Evolutionary conservation across 2,888 invertebrate genomes (phyloP).

Genomic region (Agonum fuliginosum): DNA sequence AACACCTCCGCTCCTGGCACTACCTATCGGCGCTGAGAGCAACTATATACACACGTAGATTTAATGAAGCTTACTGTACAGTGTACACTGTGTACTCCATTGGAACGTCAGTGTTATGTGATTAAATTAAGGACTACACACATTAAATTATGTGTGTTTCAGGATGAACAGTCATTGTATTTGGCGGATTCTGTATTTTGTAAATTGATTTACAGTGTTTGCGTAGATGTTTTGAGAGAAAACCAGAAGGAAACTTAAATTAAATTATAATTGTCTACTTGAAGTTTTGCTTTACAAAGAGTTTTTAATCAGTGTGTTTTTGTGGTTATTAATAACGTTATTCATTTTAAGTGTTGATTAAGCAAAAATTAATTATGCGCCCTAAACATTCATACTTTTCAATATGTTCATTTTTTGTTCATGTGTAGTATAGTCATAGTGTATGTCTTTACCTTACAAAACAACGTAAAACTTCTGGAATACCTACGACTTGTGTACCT

Average conservation of each 20-base stretch:
- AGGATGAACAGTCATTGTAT: slow-evolving; percentile 34
- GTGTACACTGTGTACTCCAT: neutral
- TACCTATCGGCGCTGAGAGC: slow-evolving; percentile 13
- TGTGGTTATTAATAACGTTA: no score
- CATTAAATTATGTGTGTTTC: slow-evolving; percentile 36
- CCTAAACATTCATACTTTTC: no score
- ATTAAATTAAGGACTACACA: slow-evolving; percentile 34
- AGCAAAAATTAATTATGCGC: no score
- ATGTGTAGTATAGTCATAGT: no score
- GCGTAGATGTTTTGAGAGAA: slow-evolving; percentile 6
- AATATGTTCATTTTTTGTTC: no score
- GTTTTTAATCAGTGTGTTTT: no score
- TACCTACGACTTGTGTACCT: no score
- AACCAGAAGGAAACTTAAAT: slow-evolving; percentile 1
- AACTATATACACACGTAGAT: slow-evolving; percentile 22
- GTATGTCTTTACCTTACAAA: no score
- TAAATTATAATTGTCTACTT: no score
- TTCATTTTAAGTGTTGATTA: no score
- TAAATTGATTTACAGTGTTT: slow-evolving; percentile 34
- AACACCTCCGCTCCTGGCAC: slow-evolving; percentile 26
- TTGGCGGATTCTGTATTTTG: slow-evolving; percentile 3
- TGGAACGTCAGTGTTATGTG: slow-evolving; percentile 16
- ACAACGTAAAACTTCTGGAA: no score
- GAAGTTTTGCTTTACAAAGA: no score
- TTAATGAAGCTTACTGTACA: slow-evolving; percentile 28